A percentile compares a stretch with the other conserved stretches of the same genome.
phyloP scores from a whole-genome alignment of 2,797 vertebrate genomes.

The Schizothorax lantsangensis region DNA sequence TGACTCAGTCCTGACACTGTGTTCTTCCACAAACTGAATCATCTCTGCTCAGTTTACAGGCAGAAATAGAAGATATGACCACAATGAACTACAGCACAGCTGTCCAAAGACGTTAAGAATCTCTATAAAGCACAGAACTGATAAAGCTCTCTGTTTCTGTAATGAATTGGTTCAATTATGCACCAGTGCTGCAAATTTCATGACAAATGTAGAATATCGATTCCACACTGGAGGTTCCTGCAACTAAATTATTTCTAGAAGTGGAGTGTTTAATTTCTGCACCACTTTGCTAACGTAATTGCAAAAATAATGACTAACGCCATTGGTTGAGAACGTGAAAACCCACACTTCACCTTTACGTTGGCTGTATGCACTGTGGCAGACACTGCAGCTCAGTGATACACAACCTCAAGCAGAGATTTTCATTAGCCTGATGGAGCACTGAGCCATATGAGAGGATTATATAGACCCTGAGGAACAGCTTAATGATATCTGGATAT shows the following conservation, averaged over 20 bases:
- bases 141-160: constrained; percentile 9
- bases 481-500: constrained; percentile 37
- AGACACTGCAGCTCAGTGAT: constrained; percentile 31
- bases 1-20: constrained; percentile 25
- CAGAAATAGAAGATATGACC: constrained; percentile 24
- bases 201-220: constrained; percentile 4
- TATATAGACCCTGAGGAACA: constrained; percentile 33
- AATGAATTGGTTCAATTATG: constrained; percentile 26
- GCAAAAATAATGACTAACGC: constrained; percentile 7
- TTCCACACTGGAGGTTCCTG: neutral
- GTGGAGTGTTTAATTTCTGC: neutral
- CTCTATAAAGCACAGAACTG: constrained; percentile 4
- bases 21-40: constrained; percentile 39
- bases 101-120: constrained; percentile 18
- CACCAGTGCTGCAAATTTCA: constrained; percentile 11
- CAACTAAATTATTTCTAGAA: neutral
- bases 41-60: constrained; percentile 31
- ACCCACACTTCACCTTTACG: constrained; percentile 1
- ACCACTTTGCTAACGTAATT: neutral
- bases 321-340: neutral
- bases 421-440: constrained; percentile 51
- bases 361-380: constrained; percentile 9
- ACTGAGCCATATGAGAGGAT: constrained; percentile 36
- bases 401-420: constrained; percentile 29
- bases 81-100: neutral